These are phyloP conservation scores for Troilus luridus DNA, from an alignment of 2,888 invertebrate genomes.

Conservation along the genomic window DNA sequence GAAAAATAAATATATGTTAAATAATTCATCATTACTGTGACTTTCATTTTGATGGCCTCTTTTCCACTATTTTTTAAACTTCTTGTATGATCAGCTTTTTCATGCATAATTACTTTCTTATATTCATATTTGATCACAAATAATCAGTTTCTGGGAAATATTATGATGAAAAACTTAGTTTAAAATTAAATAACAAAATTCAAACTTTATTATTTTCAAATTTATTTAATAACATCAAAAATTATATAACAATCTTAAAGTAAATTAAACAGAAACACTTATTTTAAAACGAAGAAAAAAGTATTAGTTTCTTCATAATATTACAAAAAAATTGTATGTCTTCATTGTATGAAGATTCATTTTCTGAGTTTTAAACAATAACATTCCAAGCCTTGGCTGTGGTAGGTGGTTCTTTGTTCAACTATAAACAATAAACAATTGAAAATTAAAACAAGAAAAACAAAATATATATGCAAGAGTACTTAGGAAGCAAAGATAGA, in stretches of 20 bases:
- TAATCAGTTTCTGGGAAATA: not conserved
- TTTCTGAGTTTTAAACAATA: not conserved
- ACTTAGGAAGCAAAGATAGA: not conserved
- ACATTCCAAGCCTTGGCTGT: constrained; percentile 6
- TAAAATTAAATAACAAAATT: not conserved
- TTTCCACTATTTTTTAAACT: too few species aligned
- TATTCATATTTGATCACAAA: not conserved
- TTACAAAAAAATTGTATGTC: not conserved
- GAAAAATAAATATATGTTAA: too few species aligned
- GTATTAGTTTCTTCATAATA: not conserved
- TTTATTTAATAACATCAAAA: not conserved
- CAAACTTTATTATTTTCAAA: not conserved
- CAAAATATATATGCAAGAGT: not conserved
- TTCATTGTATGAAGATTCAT: not conserved
- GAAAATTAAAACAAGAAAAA: not conserved
- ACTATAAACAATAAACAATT: constrained; percentile 5
- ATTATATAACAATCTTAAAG: not conserved
- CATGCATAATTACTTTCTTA: too few species aligned
- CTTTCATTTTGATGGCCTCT: too few species aligned
- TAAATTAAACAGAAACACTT: not conserved
- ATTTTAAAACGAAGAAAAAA: not conserved
- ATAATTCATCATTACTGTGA: too few species aligned
- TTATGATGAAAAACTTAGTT: not conserved
- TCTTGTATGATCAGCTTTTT: too few species aligned
- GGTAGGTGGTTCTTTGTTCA: not conserved